phyloP scores from a whole-genome alignment of 2,888 invertebrate genomes.

The Cerastis rubricosa region DNA sequence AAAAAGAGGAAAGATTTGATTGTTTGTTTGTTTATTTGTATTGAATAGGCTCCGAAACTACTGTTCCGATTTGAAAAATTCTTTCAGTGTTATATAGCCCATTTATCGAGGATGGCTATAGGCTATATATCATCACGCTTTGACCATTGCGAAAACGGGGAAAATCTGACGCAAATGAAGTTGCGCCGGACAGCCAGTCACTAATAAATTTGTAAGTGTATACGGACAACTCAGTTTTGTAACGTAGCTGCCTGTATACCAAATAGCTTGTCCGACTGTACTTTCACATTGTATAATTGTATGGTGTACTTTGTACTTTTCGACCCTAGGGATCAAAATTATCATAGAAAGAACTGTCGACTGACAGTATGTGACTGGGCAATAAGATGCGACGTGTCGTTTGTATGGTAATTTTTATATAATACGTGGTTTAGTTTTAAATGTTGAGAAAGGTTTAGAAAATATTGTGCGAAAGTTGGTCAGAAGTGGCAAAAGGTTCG shows the following conservation, averaged over 20 bases:
- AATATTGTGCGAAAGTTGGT: background rate
- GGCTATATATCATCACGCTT: too few species aligned
- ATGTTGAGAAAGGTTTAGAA: constrained; percentile 8
- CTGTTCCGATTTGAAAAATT: too few species aligned
- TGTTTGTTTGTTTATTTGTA: too few species aligned
- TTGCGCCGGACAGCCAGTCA: too few species aligned
- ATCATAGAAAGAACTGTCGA: constrained; percentile 67
- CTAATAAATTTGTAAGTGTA: background rate
- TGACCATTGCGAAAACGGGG: too few species aligned
- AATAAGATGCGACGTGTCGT: constrained; percentile 12
- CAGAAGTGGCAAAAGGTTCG: background rate
- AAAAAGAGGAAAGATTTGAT: too few species aligned
- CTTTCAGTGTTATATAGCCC: too few species aligned
- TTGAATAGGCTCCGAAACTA: too few species aligned
- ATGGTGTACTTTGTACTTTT: constrained; percentile 56
- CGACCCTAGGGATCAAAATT: constrained; percentile 68
- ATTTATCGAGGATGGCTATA: too few species aligned
- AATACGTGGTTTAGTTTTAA: constrained; percentile 36
- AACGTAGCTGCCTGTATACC: background rate
- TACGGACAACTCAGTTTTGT: background rate
- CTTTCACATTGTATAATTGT: constrained; percentile 65
- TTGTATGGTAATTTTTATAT: constrained; percentile 55
- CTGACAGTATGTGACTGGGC: constrained; percentile 20
- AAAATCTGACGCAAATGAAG: too few species aligned
- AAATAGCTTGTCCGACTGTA: constrained; percentile 11